Base-by-base conservation (phyloP, 2,797 vertebrate species). In the Aphelocoma californica region DNA sequence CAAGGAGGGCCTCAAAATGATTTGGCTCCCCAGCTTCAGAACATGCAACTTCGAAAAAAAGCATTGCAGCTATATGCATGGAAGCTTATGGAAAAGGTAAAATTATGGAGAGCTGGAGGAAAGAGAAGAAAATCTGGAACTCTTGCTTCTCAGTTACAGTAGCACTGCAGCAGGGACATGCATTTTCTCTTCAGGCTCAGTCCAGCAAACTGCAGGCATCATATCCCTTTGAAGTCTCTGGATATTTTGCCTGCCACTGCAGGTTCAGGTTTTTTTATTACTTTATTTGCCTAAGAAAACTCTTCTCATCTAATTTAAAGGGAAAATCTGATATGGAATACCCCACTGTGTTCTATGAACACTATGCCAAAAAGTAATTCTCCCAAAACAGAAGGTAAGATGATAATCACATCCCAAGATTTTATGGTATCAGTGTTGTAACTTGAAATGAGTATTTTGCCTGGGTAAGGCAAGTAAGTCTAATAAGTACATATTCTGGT, bases 261-360 rank as follows among this genome's bases (percentile, higher is more conserved):
- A 81, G 54, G 84, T 96, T 91, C 79, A 81, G 61, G 2, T 1
- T 86, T 83, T 93, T 92, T 94, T 88, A 53, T 86, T 82, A 81
- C 69, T 88, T 87, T 74, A 93, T 96, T 96, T 97, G 86, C 90
- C 74, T 91, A 91, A 87, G 71, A 87, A 94, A 89, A 74, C 56
- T 82, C 32, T 89, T 93, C 81, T 92, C 64, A 78, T 95, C 50
- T 87, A 80, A 53, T 94, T 94, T 89, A 94, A 95, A 83, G 36
- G 42, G 65, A 26, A 88, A 88, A 91, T 67, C 34, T 69, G 69
- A 61, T 81, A 70, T 0, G 75, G 57, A 92, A 71, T 51, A 81
- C 64, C 58, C 45, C 38, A n/a, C 20, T 54, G 18, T 81, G 12
- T 87, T 92, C 36, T 36, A 56, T 71, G 53, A 65, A 47, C 48